These are phyloP conservation scores for Pterostichus niger DNA, from an alignment of 2,888 invertebrate genomes.

Conservation along the genomic window DNA sequence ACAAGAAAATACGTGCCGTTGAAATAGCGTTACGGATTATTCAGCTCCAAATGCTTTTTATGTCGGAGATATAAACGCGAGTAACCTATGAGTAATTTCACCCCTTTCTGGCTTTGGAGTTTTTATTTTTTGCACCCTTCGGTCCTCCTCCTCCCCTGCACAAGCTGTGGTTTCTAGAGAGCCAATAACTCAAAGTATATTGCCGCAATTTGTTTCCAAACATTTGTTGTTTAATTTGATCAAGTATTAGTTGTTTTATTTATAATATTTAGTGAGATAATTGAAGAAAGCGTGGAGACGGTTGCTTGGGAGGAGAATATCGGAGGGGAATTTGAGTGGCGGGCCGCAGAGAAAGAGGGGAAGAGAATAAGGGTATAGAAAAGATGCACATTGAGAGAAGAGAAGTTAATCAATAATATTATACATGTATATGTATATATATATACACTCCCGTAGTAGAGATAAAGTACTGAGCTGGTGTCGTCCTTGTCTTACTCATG, in stretches of 20 bases:
- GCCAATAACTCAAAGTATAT: constrained; percentile 61
- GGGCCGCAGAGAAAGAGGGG: constrained; percentile 63
- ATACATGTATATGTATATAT: constrained; percentile 70
- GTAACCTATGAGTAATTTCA: constrained; percentile 71
- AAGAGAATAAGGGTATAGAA: constrained; percentile 70
- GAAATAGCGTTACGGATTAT: constrained; percentile 57
- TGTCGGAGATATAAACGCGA: constrained; percentile 55
- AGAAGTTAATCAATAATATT: constrained; percentile 71
- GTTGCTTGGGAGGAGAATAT: constrained; percentile 6
- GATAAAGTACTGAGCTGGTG: constrained; percentile 43
- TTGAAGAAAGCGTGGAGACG: constrained; percentile 3
- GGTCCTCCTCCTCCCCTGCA: neutral
- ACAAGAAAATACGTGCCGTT: constrained; percentile 52
- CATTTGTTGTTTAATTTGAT: constrained; percentile 15
- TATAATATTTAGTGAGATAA: neutral
- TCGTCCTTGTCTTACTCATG: constrained; percentile 61
- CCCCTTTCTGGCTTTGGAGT: constrained; percentile 69
- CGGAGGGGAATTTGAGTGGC: neutral
- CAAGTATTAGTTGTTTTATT: neutral
- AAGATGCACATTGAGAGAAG: constrained; percentile 71
- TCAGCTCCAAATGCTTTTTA: constrained; percentile 56
- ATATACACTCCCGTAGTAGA: constrained; percentile 57
- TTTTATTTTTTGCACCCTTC: constrained; percentile 69
- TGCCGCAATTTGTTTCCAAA: constrained; percentile 43
- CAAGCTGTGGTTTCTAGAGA: constrained; percentile 33